Evolutionary conservation across 2,888 invertebrate genomes (phyloP).

Genomic region (Pristionchus mayeri): DNA sequence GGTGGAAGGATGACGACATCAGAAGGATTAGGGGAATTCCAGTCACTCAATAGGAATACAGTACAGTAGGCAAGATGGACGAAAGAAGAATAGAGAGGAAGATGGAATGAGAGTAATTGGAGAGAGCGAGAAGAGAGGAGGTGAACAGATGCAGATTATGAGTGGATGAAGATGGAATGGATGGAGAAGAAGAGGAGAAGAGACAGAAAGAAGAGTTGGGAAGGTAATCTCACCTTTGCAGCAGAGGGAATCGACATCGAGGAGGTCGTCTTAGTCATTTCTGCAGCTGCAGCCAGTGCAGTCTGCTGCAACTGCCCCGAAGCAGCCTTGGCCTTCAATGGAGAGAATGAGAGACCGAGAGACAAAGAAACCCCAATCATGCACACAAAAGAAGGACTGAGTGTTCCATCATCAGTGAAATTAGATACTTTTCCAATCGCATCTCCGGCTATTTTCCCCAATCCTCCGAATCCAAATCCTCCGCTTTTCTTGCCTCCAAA

Average conservation of each 20-base stretch:
- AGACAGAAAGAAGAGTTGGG: not conserved
- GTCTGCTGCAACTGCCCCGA: constrained; percentile 69
- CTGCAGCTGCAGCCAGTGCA: constrained; percentile 63
- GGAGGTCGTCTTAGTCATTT: constrained; percentile 50
- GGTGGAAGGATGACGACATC: not conserved
- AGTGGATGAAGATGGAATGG: not conserved
- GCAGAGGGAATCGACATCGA: not conserved
- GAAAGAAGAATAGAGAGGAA: not conserved
- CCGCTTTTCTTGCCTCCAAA: constrained; percentile 51
- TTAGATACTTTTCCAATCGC: constrained; percentile 66
- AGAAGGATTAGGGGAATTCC: not conserved
- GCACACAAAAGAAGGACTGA: too few species aligned
- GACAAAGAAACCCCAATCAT: not conserved
- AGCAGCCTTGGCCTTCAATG: constrained; percentile 70
- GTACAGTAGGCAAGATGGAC: not conserved
- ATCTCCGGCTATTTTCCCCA: constrained; percentile 71
- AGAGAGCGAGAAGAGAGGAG: not conserved
- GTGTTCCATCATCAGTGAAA: too few species aligned
- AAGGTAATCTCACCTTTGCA: not conserved
- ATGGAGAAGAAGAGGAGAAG: not conserved
- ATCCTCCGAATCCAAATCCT: constrained; percentile 68
- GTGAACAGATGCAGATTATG: not conserved
- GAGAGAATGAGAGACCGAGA: too few species aligned
- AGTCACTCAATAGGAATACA: constrained; percentile 52
- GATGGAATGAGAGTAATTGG: not conserved